phyloP scores from a whole-genome alignment of 2,888 invertebrate species.

The Drosophila macrospina region DNA sequence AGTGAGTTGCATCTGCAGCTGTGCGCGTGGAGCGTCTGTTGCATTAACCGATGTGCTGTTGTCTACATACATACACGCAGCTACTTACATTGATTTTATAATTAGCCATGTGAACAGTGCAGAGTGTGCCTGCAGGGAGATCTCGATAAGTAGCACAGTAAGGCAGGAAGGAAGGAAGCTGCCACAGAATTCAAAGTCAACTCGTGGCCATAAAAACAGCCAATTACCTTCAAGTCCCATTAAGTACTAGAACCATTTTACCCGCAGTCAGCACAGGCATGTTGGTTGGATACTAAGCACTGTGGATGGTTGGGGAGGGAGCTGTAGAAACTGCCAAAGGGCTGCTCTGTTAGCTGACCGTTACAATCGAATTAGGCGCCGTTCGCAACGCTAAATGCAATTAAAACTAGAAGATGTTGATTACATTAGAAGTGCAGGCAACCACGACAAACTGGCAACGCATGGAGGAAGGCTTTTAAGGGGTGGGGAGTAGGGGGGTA shows the following conservation, averaged over 20 bases:
- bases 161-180: conserved; percentile 29
- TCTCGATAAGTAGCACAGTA: neutral
- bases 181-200: conserved; percentile 65
- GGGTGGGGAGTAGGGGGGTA: neutral
- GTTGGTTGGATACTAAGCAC: neutral
- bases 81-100: conserved; percentile 74
- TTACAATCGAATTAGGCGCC: conserved; percentile 75
- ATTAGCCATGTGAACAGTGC: conserved; percentile 60
- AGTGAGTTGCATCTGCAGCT: conserved; percentile 7
- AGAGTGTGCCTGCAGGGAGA: neutral
- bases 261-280: conserved; percentile 17
- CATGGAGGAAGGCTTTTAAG: neutral
- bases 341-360: conserved; percentile 68
- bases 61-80: conserved; percentile 33
- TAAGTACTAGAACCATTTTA: conserved; percentile 64
- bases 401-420: conserved; percentile 79
- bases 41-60: conserved; percentile 12
- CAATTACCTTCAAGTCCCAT: conserved; percentile 79
- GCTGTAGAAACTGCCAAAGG: conserved; percentile 32
- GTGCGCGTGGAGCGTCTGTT: conserved; percentile 4
- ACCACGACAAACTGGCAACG: conserved; percentile 29
- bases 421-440: conserved; percentile 76
- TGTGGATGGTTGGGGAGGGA: neutral
- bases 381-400: conserved; percentile 76
- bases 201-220: conserved; percentile 71